phyloP scores from a whole-genome alignment of 1,140 invertebrate genomes.

The Nixonia krombeini region DNA sequence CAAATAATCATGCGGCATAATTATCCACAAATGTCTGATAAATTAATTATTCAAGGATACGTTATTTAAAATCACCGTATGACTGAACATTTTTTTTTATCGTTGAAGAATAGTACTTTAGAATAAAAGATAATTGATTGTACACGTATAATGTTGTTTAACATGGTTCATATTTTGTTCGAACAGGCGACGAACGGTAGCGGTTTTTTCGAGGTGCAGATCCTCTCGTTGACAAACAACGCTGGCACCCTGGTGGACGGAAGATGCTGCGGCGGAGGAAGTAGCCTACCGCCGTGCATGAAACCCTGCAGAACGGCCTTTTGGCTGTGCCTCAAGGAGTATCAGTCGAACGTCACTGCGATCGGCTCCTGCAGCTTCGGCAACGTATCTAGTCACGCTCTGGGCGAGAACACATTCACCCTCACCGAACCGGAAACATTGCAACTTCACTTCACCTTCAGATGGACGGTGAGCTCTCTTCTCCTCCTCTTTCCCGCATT shows the following conservation, averaged over 20 bases:
- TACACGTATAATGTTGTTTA: no score
- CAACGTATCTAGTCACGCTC: constrained; percentile 85
- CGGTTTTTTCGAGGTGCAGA: constrained; percentile 92
- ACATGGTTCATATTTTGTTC: no score
- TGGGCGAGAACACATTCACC: constrained; percentile 90
- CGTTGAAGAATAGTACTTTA: no score
- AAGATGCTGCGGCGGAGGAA: constrained; percentile 83
- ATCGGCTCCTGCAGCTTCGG: constrained; percentile 91
- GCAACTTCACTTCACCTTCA: constrained; percentile 87
- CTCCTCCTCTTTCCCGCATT: no score
- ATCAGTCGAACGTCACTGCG: constrained; percentile 86
- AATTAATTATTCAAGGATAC: no score
- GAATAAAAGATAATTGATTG: neutral
- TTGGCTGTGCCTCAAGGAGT: constrained; percentile 91
- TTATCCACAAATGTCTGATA: no score
- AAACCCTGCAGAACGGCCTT: constrained; percentile 86
- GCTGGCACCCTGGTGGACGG: constrained; percentile 85
- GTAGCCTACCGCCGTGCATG: constrained; percentile 68
- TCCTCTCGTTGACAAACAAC: constrained; percentile 90
- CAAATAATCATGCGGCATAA: no score
- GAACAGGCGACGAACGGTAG: constrained; percentile 79
- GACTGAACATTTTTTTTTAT: no score
- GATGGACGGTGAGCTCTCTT: constrained; percentile 94
- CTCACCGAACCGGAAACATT: constrained; percentile 85
- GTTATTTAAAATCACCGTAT: no score